Evolutionary conservation across 2,888 invertebrate genomes (phyloP).

Genomic region (Dorcus hopei): DNA sequence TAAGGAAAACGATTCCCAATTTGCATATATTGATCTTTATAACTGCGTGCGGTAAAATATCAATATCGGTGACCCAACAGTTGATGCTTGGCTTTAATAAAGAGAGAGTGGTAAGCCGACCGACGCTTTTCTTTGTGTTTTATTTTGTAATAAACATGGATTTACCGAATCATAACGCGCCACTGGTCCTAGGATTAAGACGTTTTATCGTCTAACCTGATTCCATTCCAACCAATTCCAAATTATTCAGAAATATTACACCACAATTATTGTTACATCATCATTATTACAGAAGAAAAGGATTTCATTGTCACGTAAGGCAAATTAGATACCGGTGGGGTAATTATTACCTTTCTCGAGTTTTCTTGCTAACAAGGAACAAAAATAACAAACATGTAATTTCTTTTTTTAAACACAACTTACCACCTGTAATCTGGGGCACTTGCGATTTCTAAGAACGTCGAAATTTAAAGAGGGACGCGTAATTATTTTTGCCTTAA

Average conservation of each 20-base stretch:
- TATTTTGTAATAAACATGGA: slow-evolving; percentile 25
- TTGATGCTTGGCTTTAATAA: slow-evolving; percentile 28
- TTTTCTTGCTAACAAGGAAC: slow-evolving; percentile 10
- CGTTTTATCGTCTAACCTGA: slow-evolving; percentile 22
- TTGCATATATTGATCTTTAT: slow-evolving; percentile 32
- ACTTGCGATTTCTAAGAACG: background rate
- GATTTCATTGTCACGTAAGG: slow-evolving; percentile 5
- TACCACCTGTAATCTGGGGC: background rate
- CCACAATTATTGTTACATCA: background rate
- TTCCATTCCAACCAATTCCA: background rate
- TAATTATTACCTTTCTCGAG: slow-evolving; percentile 7
- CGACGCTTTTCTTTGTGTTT: slow-evolving; percentile 27
- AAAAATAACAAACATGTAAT: too few species aligned
- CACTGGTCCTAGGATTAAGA: slow-evolving; percentile 20
- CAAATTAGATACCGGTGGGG: slow-evolving; percentile 10
- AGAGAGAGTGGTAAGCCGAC: slow-evolving; percentile 25
- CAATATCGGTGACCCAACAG: slow-evolving; percentile 24
- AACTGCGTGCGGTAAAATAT: slow-evolving; percentile 29
- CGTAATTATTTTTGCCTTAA: slow-evolving; percentile 11
- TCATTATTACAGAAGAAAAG: too few species aligned
- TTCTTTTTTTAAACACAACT: background rate
- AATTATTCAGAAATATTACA: background rate
- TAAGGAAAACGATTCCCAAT: slow-evolving; percentile 28
- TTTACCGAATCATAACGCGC: slow-evolving; percentile 18
- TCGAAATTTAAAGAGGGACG: background rate